Evolutionary conservation across 2,888 invertebrate genomes (phyloP).

Genomic region (Tipula lateralis): DNA sequence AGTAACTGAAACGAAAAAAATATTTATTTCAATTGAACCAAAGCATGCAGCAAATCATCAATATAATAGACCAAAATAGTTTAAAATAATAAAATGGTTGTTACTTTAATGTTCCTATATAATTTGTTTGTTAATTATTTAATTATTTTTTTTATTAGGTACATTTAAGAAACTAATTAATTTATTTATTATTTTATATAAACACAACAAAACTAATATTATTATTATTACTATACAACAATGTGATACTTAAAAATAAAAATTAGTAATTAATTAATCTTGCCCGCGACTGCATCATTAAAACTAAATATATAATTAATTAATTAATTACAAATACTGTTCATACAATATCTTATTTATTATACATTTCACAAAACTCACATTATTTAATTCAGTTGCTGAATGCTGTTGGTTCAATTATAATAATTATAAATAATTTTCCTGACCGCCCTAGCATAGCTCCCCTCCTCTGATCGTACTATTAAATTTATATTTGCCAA

Average conservation of each 20-base stretch:
- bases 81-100: constrained; percentile 7
- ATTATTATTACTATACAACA: background rate
- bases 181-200: background rate
- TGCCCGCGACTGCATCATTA: background rate
- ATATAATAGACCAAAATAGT: background rate
- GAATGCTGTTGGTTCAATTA: constrained; percentile 9
- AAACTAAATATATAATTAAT: background rate
- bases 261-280: constrained; percentile 3
- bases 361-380: background rate
- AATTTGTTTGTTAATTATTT: background rate
- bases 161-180: background rate
- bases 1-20: background rate
- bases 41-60: background rate
- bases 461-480: background rate
- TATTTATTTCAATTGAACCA: background rate
- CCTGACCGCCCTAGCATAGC: background rate
- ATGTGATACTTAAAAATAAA: background rate
- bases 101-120: background rate
- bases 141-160: background rate
- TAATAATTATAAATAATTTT: background rate
- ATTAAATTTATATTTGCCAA: constrained; percentile 19
- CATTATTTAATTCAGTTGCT: background rate
- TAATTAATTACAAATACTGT: background rate
- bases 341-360: background rate
- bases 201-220: background rate